A percentile compares a stretch with the other conserved stretches of the same genome.
Conservation (phyloP, 2,113 vertebrate genomes). For the Pao palembangensis region DNA sequence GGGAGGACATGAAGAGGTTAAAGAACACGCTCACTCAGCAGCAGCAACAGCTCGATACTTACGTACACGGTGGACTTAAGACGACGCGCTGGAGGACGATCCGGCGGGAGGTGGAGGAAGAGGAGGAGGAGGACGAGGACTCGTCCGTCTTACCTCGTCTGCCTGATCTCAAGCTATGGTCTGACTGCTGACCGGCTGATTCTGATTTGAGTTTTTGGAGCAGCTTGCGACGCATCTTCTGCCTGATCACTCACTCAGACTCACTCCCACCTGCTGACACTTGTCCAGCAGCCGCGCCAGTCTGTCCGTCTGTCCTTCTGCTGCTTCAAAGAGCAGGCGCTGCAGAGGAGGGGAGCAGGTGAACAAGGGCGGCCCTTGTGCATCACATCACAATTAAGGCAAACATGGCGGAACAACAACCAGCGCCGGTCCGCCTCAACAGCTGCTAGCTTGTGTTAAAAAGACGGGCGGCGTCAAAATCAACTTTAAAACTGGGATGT, state of each 20-base stretch:
- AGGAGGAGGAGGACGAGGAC: constrained; percentile 52
- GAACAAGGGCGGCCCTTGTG: constrained; percentile 17
- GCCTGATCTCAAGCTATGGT: constrained; percentile 28
- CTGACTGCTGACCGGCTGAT: constrained; percentile 16
- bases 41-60: constrained; percentile 85
- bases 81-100: constrained; percentile 73
- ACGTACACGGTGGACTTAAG: constrained; percentile 87
- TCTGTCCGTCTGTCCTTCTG: constrained; percentile 89
- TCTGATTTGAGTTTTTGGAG: constrained; percentile 7
- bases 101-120: constrained; percentile 64
- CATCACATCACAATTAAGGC: too few species aligned
- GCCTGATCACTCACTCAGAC: constrained; percentile 78
- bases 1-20: constrained; percentile 68
- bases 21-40: constrained; percentile 84
- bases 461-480: too few species aligned
- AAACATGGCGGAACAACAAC: not conserved
- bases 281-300: constrained; percentile 90
- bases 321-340: constrained; percentile 95
- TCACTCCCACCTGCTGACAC: constrained; percentile 95
- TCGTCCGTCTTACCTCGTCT: constrained; percentile 31
- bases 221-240: constrained; percentile 56
- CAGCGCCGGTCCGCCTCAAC: not conserved
- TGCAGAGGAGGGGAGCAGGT: constrained; percentile 66
- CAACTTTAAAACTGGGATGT: too few species aligned
- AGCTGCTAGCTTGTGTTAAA: too few species aligned